These are phyloP conservation scores for Phytoseiulus persimilis DNA, from an alignment of 2,888 invertebrate species.

Conservation along the genomic window DNA sequence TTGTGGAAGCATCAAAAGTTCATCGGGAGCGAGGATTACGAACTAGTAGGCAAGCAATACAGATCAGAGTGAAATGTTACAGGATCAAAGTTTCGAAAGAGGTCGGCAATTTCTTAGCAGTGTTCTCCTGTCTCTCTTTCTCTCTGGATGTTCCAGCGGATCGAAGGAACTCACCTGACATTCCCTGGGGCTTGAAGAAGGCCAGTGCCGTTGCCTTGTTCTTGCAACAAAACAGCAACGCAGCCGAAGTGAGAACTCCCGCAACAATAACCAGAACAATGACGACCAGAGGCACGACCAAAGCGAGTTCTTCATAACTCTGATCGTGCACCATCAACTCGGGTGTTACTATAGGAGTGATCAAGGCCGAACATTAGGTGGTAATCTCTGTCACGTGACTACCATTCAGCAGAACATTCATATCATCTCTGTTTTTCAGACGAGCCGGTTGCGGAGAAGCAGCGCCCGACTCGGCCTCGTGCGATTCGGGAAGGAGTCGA, in stretches of 20 bases:
- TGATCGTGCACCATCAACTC: slow-evolving; percentile 36
- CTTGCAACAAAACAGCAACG: slow-evolving; percentile 36
- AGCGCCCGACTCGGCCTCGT: background rate
- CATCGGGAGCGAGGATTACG: background rate
- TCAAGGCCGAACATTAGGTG: background rate
- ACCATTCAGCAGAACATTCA: background rate
- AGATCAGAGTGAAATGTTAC: background rate
- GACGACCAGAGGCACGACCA: slow-evolving; percentile 35
- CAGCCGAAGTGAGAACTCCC: slow-evolving; percentile 31
- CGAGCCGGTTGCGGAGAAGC: background rate
- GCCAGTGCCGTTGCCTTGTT: slow-evolving; percentile 36
- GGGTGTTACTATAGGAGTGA: slow-evolving; percentile 7
- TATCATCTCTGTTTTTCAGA: background rate
- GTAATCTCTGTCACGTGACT: background rate
- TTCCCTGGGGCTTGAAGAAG: slow-evolving; percentile 30
- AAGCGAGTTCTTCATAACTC: slow-evolving; percentile 25
- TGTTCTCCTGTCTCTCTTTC: background rate
- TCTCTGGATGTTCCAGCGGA: background rate
- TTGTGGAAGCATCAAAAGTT: too few species aligned
- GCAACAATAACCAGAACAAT: slow-evolving; percentile 35
- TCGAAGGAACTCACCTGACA: slow-evolving; percentile 16
- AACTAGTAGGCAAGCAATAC: background rate
- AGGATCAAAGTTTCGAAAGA: background rate
- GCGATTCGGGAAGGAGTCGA: background rate
- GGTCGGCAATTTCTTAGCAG: background rate